Evolutionary conservation across 2,888 invertebrate genomes (phyloP).

Genomic region (Blera fallax): DNA sequence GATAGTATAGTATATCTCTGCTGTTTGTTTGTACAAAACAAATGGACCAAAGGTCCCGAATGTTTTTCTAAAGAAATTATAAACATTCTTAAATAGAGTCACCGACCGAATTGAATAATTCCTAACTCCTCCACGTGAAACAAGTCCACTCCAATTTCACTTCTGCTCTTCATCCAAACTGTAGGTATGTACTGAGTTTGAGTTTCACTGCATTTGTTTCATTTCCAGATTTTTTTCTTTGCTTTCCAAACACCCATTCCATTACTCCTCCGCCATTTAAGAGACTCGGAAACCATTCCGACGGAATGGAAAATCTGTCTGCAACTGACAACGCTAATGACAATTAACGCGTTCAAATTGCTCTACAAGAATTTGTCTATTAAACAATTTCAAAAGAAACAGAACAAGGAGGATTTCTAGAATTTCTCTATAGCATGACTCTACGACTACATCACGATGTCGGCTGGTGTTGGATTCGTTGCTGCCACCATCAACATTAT

Average conservation of each 20-base stretch:
- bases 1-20: too few relatives aligned
- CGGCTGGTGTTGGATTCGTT: constrained; percentile 24
- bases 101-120: background rate
- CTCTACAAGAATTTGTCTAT: constrained; percentile 68
- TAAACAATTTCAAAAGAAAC: constrained; percentile 68
- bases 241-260: constrained; percentile 6
- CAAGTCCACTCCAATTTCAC: background rate
- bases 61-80: too few relatives aligned
- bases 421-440: constrained; percentile 44
- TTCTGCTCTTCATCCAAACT: background rate
- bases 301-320: constrained; percentile 45
- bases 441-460: constrained; percentile 23
- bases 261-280: background rate
- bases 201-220: background rate
- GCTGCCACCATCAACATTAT: constrained; percentile 29
- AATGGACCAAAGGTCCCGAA: too few relatives aligned
- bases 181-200: background rate
- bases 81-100: background rate
- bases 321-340: constrained; percentile 64
- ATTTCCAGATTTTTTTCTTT: background rate
- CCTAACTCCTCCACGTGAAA: background rate
- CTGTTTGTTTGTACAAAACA: too few relatives aligned
- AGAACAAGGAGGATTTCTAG: constrained; percentile 43
- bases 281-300: background rate
- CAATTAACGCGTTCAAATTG: constrained; percentile 71